phyloP scores from a whole-genome alignment of 2,888 invertebrate genomes.

The Drosophila koepferae region DNA sequence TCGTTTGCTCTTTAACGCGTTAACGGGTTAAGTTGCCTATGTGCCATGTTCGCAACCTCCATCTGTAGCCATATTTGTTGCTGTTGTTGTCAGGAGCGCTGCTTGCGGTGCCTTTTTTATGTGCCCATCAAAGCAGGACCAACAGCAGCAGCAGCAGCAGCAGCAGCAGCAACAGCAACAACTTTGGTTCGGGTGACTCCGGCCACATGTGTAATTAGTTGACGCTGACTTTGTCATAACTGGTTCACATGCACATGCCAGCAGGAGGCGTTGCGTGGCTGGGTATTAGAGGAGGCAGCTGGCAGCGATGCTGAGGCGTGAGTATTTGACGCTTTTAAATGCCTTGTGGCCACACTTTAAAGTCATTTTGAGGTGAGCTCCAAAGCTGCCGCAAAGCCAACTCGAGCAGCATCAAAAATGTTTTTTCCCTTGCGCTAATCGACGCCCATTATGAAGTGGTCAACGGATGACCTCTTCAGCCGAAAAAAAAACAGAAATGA shows the following conservation, averaged over 20 bases:
- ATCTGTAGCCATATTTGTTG: not conserved
- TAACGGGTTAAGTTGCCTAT: constrained; percentile 79
- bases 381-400: constrained; percentile 40
- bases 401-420: constrained; percentile 24
- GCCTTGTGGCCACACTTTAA: constrained; percentile 63
- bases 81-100: constrained; percentile 24
- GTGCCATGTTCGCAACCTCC: constrained; percentile 35
- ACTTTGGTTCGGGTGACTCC: constrained; percentile 8
- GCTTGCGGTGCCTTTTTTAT: constrained; percentile 47
- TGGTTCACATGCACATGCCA: constrained; percentile 11
- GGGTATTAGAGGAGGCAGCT: not conserved
- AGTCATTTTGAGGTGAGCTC: constrained; percentile 58
- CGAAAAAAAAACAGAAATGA: not conserved
- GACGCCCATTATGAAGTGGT: constrained; percentile 48
- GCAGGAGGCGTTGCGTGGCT: not conserved
- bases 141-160: not conserved
- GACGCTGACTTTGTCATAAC: constrained; percentile 61
- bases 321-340: constrained; percentile 38
- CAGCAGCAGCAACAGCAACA: constrained; percentile 15
- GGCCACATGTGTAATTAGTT: constrained; percentile 55
- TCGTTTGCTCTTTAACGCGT: constrained; percentile 80
- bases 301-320: not conserved
- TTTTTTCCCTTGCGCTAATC: constrained; percentile 42
- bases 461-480: not conserved
- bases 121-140: constrained; percentile 47